Evolutionary conservation across 2,797 vertebrate species (phyloP), one percentile per base, ranked within the genome.

Genomic region (Tokudaia muenninki): DNA sequence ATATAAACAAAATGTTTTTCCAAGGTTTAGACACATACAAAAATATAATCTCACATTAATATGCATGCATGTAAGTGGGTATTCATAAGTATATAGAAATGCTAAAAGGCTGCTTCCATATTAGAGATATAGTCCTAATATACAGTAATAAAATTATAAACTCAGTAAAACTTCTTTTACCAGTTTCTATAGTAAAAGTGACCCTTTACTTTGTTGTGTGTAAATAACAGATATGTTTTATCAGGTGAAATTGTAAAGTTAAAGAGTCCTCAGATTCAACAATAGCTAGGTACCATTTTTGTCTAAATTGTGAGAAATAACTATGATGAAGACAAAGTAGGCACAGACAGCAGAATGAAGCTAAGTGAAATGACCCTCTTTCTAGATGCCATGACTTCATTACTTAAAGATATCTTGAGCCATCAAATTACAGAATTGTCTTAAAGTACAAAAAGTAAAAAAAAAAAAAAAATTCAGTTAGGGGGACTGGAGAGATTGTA

Each of bases 381-480:
- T 55, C 55, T 34, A 70, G 50, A 87, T 82, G 70, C 11, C n/a
- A 50, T 75, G 67, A 77, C 87, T 88, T 93, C 41, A 86, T 67
- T 88, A 74, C 4, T 87, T 26, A 96, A 92, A 61, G 81, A 84
- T 3, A 22, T 79, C 37, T 89, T 91, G 87, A 78, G 59, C 41
- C 92, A 67, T 92, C n/a, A 84, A 78, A 47, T 84, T 95, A 87
- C 16, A 94, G 86, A 96, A 94, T 44, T 11, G 86, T 55, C 22
- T 63, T 84, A 91, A 87, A n/a, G 14, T 81, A 10, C 3, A 77
- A 19, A 34, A 67, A 67, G 14, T 8, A 29, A 26, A 63, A 16
- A 67, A 34, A 34, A n/a, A n/a, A n/a, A 1, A 19, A n/a, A n/a
- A 77, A 34, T 47, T 3, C 6, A 77, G 26, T 77, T 77, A 47